Conservation (phyloP, 2,888 invertebrate species). For the Apotomis capreana region DNA sequence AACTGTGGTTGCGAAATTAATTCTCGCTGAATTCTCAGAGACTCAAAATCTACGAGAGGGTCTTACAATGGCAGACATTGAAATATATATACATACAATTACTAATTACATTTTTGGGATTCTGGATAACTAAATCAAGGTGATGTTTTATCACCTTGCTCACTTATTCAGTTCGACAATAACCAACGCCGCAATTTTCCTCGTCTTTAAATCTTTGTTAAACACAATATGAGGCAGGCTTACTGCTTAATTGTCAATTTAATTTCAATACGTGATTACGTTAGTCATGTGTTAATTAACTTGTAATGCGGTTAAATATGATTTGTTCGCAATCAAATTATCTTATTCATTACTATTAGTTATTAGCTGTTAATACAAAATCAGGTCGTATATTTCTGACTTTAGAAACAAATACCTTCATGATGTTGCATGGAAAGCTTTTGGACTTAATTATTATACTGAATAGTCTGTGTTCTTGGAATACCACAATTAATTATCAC, state of each 20-base stretch:
- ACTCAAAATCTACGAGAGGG: conserved; percentile 24
- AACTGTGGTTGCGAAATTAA: conserved; percentile 19
- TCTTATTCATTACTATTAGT: not conserved
- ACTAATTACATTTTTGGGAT: not conserved
- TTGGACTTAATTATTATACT: no score
- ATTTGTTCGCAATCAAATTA: not conserved
- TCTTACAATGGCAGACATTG: not conserved
- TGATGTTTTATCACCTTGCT: no score
- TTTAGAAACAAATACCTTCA: no score
- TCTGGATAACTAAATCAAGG: not conserved
- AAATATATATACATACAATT: not conserved
- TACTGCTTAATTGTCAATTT: conserved; percentile 11
- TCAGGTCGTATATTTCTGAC: no score
- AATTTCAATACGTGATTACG: conserved; percentile 5
- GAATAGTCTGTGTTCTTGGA: no score
- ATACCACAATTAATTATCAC: no score
- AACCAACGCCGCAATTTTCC: not conserved
- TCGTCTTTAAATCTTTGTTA: not conserved
- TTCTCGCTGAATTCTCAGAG: conserved; percentile 15
- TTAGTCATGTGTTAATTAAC: not conserved
- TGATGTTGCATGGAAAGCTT: no score
- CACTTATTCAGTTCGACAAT: not conserved
- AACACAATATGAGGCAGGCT: not conserved
- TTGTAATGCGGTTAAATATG: not conserved
- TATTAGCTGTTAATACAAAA: no score